Percentiles rank a stretch among this genome's conserved stretches.
These are phyloP conservation scores for Cherax quadricarinatus DNA, from an alignment of 1,140 invertebrate species.

Conservation along the genomic window DNA sequence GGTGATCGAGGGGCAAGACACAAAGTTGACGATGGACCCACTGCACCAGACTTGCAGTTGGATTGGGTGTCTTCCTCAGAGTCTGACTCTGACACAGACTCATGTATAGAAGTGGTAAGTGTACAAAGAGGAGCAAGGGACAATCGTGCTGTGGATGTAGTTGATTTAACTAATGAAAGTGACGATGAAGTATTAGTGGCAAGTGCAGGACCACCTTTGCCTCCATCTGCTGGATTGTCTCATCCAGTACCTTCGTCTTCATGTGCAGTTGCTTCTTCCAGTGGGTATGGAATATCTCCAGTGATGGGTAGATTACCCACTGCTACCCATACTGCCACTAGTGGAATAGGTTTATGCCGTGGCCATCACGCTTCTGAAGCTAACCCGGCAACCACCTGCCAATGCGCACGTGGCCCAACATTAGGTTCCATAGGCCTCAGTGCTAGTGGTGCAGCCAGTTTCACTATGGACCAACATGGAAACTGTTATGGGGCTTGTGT, in stretches of 20 bases:
- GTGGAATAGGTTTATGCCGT: conserved; percentile 37
- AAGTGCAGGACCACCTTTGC: conserved; percentile 1
- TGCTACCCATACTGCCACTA: conserved; percentile 26
- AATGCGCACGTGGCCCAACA: conserved; percentile 48
- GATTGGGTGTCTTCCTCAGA: conserved; percentile 82
- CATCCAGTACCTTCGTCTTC: conserved; percentile 2
- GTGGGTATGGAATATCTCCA: conserved; percentile 56
- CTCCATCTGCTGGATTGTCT: conserved; percentile 11
- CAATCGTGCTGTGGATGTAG: conserved; percentile 79
- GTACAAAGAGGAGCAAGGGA: conserved; percentile 76
- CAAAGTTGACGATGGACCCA: conserved; percentile 79
- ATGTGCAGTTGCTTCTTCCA: conserved; percentile 39
- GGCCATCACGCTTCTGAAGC: conserved; percentile 38
- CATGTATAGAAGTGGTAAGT: conserved; percentile 81
- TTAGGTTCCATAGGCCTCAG: conserved; percentile 50
- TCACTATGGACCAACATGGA: conserved; percentile 55
- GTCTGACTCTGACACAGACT: conserved; percentile 76
- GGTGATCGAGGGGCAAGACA: neutral
- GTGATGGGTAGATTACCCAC: neutral
- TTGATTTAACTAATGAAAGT: conserved; percentile 83
- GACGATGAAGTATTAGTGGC: conserved; percentile 78
- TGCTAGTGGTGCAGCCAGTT: conserved; percentile 43
- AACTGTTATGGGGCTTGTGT: conserved; percentile 67
- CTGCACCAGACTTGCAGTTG: conserved; percentile 87
- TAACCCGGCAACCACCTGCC: conserved; percentile 30